These are phyloP conservation scores for Schizotus pectinicornis DNA, from an alignment of 2,888 invertebrate genomes.

Conservation along the genomic window DNA sequence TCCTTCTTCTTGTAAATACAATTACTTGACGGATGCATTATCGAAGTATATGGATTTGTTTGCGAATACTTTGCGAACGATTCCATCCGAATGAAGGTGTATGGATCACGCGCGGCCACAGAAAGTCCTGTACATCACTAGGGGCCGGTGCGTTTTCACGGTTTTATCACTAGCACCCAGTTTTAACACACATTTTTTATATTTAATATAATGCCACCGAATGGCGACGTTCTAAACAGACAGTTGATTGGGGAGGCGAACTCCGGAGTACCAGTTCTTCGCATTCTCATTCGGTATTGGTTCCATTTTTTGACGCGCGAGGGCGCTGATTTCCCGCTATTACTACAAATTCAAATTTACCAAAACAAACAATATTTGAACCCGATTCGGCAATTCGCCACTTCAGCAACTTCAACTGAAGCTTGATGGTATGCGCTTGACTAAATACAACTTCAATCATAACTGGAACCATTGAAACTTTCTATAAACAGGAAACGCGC, in stretches of 20 bases:
- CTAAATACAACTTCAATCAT: too few relatives aligned
- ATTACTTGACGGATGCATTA: conserved; percentile 54
- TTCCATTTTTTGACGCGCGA: conserved; percentile 25
- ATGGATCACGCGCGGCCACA: conserved; percentile 35
- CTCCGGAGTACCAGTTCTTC: conserved; percentile 56
- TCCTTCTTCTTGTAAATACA: conserved; percentile 41
- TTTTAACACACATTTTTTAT: conserved; percentile 49
- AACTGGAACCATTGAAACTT: too few relatives aligned
- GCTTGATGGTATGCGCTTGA: too few relatives aligned
- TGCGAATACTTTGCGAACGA: conserved; percentile 52
- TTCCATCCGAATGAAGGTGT: conserved; percentile 47
- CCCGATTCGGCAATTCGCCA: too few relatives aligned
- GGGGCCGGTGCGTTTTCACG: conserved; percentile 18
- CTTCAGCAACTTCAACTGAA: too few relatives aligned
- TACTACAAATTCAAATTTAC: conserved; percentile 3
- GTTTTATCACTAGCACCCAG: conserved; percentile 23
- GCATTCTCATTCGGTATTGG: conserved; percentile 39
- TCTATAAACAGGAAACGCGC: too few relatives aligned
- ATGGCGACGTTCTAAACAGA: conserved; percentile 59
- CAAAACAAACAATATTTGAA: background rate
- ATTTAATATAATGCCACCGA: conserved; percentile 55
- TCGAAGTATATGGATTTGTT: conserved; percentile 55
- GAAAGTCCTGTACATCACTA: conserved; percentile 36
- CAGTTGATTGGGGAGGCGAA: conserved; percentile 59
- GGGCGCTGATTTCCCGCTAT: conserved; percentile 22